phyloP scores from a whole-genome alignment of 92 coral and sea anemone genomes.

The Porites rus region DNA sequence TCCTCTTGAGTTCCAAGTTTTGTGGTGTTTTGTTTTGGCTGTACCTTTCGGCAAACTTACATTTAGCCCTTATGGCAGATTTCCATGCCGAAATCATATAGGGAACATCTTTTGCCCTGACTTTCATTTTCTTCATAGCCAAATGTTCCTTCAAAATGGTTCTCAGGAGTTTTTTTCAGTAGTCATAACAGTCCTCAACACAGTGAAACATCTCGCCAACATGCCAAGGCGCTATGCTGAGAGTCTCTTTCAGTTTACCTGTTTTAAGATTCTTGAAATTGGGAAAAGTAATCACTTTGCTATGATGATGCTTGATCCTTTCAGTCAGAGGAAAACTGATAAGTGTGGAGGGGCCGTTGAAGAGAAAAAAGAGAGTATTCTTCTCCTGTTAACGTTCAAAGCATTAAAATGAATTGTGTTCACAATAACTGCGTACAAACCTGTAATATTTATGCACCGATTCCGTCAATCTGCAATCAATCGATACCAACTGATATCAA shows the following conservation, averaged over 20 bases:
- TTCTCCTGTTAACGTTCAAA: too few species aligned
- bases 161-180: slow-evolving; percentile 31
- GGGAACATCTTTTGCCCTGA: slow-evolving; percentile 13
- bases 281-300: not conserved
- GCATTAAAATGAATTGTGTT: too few species aligned
- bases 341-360: too few species aligned
- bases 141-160: slow-evolving; percentile 9
- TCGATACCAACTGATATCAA: too few species aligned
- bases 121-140: slow-evolving; percentile 45
- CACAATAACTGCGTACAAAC: too few species aligned
- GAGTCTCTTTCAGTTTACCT: slow-evolving; percentile 21
- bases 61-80: slow-evolving; percentile 37
- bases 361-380: too few species aligned
- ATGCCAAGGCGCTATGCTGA: slow-evolving; percentile 4
- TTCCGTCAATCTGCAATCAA: too few species aligned
- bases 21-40: slow-evolving; percentile 33
- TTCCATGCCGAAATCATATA: slow-evolving; percentile 31
- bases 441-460: too few species aligned
- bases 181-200: slow-evolving; percentile 28
- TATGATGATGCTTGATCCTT: not conserved
- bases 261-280: slow-evolving; percentile 17
- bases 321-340: not conserved
- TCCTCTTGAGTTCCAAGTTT: slow-evolving; percentile 50
- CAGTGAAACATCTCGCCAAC: slow-evolving; percentile 34
- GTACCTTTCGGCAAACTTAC: slow-evolving; percentile 22